Evolutionary conservation across 2,113 vertebrate genomes (phyloP).

Genomic region (Sus scrofa): T2T-Sscrofa CM000824.6:74323001-74323500

Average conservation of each 20-base stretch:
- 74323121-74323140: neutral
- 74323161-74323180: constrained; percentile 42
- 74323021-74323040: neutral
- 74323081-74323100: neutral
- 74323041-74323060: neutral
- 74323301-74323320: too few relatives aligned
- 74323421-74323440: neutral
- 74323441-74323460: neutral
- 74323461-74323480: too few relatives aligned
- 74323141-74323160: neutral
- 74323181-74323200: constrained; percentile 4
- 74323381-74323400: neutral
- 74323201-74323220: neutral
- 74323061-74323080: neutral
- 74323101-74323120: neutral
- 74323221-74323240: neutral
- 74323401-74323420: neutral
- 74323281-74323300: neutral
- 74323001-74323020: neutral
- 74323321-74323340: neutral
- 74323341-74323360: neutral
- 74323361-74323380: neutral
- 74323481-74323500: too few relatives aligned
- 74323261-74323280: neutral
- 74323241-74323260: neutral